A percentile compares a stretch with the other conserved stretches of the same genome.
Evolutionary conservation across 2,888 invertebrate genomes (phyloP).

Genomic region (Chesias legatella): DNA sequence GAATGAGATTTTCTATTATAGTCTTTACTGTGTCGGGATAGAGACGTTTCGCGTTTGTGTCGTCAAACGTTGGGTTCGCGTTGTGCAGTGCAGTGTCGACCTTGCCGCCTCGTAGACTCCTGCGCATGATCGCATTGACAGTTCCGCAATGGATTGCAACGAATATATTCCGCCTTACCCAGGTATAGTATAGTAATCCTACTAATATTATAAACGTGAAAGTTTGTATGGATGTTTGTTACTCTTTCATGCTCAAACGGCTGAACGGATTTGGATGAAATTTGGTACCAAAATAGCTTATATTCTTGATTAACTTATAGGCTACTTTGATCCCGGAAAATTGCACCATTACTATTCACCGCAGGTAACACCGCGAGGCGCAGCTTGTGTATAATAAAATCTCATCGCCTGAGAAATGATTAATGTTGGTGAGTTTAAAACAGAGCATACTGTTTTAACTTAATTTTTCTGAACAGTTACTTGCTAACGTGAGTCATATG

Average conservation of each 20-base stretch:
- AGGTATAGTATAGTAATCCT: too few species aligned
- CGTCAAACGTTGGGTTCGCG: conserved; percentile 35
- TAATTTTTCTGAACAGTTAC: conserved; percentile 20
- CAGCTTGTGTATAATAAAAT: too few species aligned
- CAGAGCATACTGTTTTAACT: conserved; percentile 15
- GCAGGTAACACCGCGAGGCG: too few species aligned
- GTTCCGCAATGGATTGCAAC: conserved; percentile 62
- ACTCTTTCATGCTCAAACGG: too few species aligned
- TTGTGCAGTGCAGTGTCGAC: conserved; percentile 59
- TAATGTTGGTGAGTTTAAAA: conserved; percentile 13
- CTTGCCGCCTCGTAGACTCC: conserved; percentile 64
- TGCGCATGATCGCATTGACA: conserved; percentile 61
- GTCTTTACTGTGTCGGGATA: conserved; percentile 44
- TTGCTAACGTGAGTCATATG: conserved; percentile 22
- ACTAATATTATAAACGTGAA: too few species aligned
- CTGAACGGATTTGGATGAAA: too few species aligned
- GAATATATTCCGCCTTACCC: conserved; percentile 47
- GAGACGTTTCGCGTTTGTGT: conserved; percentile 33
- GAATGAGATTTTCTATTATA: conserved; percentile 31
- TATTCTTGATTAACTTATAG: too few species aligned
- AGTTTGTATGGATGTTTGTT: too few species aligned
- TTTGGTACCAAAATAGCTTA: too few species aligned
- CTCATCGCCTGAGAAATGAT: conserved; percentile 7
- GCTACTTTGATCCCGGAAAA: conserved; percentile 1
- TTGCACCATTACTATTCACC: too few species aligned